These are phyloP conservation scores for Silurus aristotelis DNA, from an alignment of 2,797 vertebrate species.

Conservation along the genomic window DNA sequence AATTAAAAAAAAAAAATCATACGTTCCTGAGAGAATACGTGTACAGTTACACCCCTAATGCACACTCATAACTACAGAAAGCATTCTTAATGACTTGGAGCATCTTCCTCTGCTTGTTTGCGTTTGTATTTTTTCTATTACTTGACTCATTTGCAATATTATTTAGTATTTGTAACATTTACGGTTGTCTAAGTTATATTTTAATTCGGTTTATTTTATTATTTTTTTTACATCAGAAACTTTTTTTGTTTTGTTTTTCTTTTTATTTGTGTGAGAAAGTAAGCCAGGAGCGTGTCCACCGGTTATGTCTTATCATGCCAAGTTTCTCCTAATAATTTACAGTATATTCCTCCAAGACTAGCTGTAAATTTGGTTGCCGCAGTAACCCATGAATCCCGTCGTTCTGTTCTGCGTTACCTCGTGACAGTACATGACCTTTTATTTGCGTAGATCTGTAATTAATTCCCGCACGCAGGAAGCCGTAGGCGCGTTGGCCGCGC, in stretches of 20 bases:
- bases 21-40: too few relatives aligned
- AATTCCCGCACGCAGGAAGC: constrained; percentile 44
- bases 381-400: constrained; percentile 6
- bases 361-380: not conserved
- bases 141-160: too few relatives aligned
- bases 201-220: not conserved
- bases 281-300: not conserved
- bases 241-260: not conserved
- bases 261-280: not conserved
- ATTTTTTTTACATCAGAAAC: not conserved
- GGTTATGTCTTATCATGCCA: too few relatives aligned
- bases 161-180: not conserved
- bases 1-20: too few relatives aligned
- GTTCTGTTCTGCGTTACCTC: constrained; percentile 24
- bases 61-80: too few relatives aligned
- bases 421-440: constrained; percentile 18
- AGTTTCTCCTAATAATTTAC: not conserved
- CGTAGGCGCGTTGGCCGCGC: constrained; percentile 34
- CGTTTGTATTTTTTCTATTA: too few relatives aligned
- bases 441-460: constrained; percentile 53
- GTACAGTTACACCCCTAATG: too few relatives aligned
- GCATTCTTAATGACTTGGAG: too few relatives aligned
- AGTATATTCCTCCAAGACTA: not conserved
- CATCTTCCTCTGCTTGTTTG: too few relatives aligned
- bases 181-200: not conserved